These are phyloP conservation scores for Celastrina argiolus DNA, from an alignment of 2,888 invertebrate species.

Conservation along the genomic window DNA sequence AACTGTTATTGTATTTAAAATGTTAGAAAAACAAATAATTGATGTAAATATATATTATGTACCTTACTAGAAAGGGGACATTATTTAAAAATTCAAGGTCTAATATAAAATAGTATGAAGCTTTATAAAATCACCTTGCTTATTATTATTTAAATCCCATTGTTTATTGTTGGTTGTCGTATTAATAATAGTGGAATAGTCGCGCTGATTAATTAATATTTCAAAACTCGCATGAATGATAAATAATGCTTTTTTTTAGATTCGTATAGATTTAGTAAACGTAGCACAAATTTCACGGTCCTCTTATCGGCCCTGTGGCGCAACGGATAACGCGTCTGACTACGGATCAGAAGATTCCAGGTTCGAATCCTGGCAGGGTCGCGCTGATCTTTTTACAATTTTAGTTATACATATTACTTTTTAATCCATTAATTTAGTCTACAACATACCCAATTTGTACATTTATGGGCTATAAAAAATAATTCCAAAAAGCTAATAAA, in stretches of 20 bases:
- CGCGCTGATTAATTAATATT: not conserved
- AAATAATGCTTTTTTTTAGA: not conserved
- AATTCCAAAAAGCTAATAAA: not conserved
- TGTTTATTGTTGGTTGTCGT: too few species aligned
- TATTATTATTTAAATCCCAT: too few species aligned
- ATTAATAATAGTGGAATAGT: too few species aligned
- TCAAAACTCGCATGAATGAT: not conserved
- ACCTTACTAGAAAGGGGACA: too few species aligned
- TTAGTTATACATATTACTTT: not conserved
- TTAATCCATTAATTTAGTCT: not conserved
- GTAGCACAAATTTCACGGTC: not conserved
- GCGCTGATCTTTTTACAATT: slow-evolving; percentile 32
- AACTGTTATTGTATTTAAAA: too few species aligned
- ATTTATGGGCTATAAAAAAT: not conserved
- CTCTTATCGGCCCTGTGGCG: slow-evolving; percentile 75
- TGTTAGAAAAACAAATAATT: too few species aligned
- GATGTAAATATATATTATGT: too few species aligned
- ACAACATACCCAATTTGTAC: not conserved
- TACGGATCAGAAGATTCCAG: slow-evolving; percentile 84
- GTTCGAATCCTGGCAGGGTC: slow-evolving; percentile 82
- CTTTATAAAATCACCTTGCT: too few species aligned
- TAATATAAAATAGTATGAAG: too few species aligned
- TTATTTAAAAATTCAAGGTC: too few species aligned
- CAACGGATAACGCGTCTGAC: slow-evolving; percentile 84
- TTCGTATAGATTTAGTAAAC: not conserved